phyloP scores from a whole-genome alignment of 1,140 invertebrate species.

The Polypedilum vanderplanki region DNA sequence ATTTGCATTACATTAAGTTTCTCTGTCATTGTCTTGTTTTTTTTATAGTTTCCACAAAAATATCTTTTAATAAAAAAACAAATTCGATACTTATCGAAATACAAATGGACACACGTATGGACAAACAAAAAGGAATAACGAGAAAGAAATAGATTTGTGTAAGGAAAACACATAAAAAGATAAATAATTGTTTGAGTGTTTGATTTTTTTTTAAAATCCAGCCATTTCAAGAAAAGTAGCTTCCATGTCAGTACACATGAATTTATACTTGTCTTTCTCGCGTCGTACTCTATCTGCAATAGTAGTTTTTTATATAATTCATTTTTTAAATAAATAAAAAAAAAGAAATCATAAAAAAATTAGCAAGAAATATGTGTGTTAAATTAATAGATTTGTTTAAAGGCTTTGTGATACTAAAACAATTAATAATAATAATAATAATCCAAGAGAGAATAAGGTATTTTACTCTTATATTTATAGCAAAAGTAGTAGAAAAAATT shows the following conservation, averaged over 20 bases:
- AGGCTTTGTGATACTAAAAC: too few relatives aligned
- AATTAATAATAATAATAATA: too few relatives aligned
- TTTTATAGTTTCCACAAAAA: neutral
- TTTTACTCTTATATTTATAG: too few relatives aligned
- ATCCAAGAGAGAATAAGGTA: too few relatives aligned
- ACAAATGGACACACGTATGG: neutral
- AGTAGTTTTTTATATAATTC: neutral
- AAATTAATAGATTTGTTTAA: neutral
- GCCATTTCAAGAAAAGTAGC: constrained; percentile 20
- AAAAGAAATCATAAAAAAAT: neutral
- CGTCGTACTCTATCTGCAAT: constrained; percentile 21
- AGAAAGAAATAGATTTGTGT: constrained; percentile 9
- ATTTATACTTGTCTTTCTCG: constrained; percentile 22
- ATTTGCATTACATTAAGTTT: neutral
- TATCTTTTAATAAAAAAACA: neutral
- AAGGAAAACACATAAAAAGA: constrained; percentile 15
- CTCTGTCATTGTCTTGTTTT: neutral
- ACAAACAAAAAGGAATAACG: neutral
- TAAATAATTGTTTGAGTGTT: neutral
- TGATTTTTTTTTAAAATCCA: neutral
- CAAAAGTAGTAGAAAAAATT: neutral
- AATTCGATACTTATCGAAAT: neutral
- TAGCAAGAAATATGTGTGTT: neutral
- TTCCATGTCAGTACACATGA: constrained; percentile 24
- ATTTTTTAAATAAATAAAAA: neutral